Evolutionary conservation across 1,140 invertebrate species (phyloP), one percentile per base, ranked within the genome.

Genomic region (Pararge aegeria): DNA sequence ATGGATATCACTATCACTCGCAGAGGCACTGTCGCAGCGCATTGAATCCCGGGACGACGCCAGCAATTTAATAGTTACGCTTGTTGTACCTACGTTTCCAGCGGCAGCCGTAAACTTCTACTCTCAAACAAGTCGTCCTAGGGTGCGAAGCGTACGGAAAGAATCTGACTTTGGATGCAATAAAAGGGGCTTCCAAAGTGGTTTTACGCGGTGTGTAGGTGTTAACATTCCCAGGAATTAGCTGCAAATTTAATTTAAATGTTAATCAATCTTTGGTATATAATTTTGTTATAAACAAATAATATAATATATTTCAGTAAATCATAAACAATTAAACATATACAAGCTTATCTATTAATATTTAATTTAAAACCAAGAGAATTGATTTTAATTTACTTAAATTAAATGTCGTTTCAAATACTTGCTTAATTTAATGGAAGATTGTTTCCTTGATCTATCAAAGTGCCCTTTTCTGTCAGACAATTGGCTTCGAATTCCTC

Each of bases 111-210:
- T 96, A 95, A 52, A 98, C 89, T 90, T 98, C 97, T 5, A 97
- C 96, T 67, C 97, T 91, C 94, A 98, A 95, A 87, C 97, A 98
- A 15, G 98, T 96, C 0, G 97, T 98, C 46, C 97, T 91, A 19
- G 96, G 95, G 80, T 97, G 95, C 57, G 95, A 93, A 54, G 96
- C 96, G 87, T 95, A 97, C 12, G 97, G 97, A 75, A 97, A 94
- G 83, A 98, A 95, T 42, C 97, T 93, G 42, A 98, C 93, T 91
- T 94, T 95, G 40, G 94, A 95, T 0, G 97, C 96, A 27, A 98
- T 92, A 66, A 97, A 94, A 6, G 96, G 95, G 4, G 95, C 93
- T 74, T 97, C 95, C 64, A 98, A 90, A 56, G 93, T 87, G 61
- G 96, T 94, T 69, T 95, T 93, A 58, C 94, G 94, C 48, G 95